Conservation (phyloP, 1,140 invertebrate genomes). For the Atta texana region DNA sequence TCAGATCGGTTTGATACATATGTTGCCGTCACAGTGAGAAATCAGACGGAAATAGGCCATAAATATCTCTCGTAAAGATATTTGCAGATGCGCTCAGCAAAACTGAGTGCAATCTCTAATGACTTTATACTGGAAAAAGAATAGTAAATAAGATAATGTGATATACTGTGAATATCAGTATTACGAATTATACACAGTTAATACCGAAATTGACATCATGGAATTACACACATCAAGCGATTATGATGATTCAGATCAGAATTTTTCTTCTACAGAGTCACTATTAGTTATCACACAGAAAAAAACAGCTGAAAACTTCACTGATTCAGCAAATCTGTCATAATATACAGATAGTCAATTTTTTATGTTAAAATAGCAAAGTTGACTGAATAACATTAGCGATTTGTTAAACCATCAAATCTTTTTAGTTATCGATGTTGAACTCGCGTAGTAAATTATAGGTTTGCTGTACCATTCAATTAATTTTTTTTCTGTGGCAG, state of each 20-base stretch:
- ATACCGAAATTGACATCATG: background rate
- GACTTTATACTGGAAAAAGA: background rate
- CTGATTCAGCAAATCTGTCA: too few species aligned
- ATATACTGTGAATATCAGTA: background rate
- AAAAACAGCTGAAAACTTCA: too few species aligned
- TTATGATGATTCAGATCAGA: constrained; percentile 23
- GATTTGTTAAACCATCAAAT: too few species aligned
- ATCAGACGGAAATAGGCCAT: background rate
- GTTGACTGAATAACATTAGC: too few species aligned
- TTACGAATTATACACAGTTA: too few species aligned
- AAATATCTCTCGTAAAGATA: background rate
- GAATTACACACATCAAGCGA: background rate
- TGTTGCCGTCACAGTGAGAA: background rate
- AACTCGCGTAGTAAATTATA: too few species aligned
- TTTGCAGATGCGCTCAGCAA: background rate
- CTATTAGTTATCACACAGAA: constrained; percentile 1
- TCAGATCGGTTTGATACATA: background rate
- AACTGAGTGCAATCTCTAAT: background rate
- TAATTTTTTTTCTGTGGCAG: too few species aligned
- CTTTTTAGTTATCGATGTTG: too few species aligned
- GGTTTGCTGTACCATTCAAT: too few species aligned
- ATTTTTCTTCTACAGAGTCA: constrained; percentile 15
- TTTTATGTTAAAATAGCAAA: too few species aligned
- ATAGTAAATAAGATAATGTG: background rate
- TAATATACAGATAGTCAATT: too few species aligned